Base-by-base conservation (phyloP, 2,113 vertebrate species). In the Cryptotis parvus region DNA sequence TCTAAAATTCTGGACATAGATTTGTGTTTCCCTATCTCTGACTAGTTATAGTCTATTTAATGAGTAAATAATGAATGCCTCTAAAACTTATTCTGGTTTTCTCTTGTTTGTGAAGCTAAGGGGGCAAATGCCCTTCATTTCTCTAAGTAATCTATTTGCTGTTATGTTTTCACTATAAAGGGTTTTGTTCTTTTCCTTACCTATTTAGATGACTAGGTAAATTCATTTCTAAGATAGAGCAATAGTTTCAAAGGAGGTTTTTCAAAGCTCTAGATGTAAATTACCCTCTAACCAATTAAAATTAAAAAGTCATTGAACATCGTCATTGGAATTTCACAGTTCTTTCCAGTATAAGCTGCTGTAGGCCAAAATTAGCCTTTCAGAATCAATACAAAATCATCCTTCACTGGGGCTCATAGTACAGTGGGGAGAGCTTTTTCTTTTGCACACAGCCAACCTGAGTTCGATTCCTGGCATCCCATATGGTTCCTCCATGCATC, bases 321-420 rank as follows among this genome's bases (percentile, higher is more conserved):
- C 68, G 90, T 94, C 85, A 84, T 79, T 95, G 93, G 93, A 96
- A 96, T 96, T 92, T 95, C 66, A 31, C 90, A 88, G 95, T 95
- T 95, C 92, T 95, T 94, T 96, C 90, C 96, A 96, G 90, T 90
- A 95, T 82, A 94, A 94, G 89, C 84, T 88, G 65, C 79, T 90
- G 79, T 76, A 90, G 73, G 93, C 93, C 95, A 94, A 96, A 92
- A 65, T 93, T 61, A 86, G 69, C 65, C 86, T 33, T 96, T 55
- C 15, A 91, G 75, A 91, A 91, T 68, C 85, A 91, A 93, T 22
- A 87, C 79, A 49, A 89, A 96, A 92, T 95, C 66, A 69, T 89
- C 94, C 73, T 69, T 76, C n/a, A n/a, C n/a, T n/a, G n/a, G n/a
- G n/a, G n/a, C n/a, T n/a, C n/a, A n/a, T n/a, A n/a, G n/a, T n/a